These are phyloP conservation scores for Mugil cephalus DNA, from an alignment of 2,113 vertebrate genomes.

Conservation along the genomic window DNA sequence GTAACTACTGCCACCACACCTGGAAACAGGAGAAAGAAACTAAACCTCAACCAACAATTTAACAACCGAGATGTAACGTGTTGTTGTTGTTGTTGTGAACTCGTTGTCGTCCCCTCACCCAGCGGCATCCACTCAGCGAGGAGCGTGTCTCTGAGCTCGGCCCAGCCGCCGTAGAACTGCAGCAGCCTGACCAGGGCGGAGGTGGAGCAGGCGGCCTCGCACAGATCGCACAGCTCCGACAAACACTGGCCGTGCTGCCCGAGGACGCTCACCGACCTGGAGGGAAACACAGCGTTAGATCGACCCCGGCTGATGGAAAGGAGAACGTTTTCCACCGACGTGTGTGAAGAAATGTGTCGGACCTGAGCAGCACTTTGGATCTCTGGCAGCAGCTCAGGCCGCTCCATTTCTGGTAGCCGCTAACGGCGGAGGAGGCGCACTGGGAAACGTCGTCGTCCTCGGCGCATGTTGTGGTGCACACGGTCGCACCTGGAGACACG, in stretches of 20 bases:
- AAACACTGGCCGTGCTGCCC: conserved; percentile 79
- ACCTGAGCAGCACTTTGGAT: conserved; percentile 81
- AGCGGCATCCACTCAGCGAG: conserved; percentile 75
- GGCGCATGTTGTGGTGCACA: conserved; percentile 74
- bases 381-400: conserved; percentile 70
- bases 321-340: no score
- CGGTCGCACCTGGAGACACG: conserved; percentile 61
- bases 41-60: neutral
- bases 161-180: conserved; percentile 84
- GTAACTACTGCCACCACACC: conserved; percentile 79
- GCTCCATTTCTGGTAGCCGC: conserved; percentile 73
- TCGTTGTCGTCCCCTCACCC: conserved; percentile 58
- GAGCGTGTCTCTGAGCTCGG: conserved; percentile 80
- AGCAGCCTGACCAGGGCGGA: conserved; percentile 74
- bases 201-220: conserved; percentile 63
- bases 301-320: no score
- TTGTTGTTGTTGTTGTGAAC: fast-evolving
- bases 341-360: neutral
- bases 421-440: conserved; percentile 65
- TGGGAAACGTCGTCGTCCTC: conserved; percentile 70
- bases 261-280: conserved; percentile 70
- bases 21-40: conserved; percentile 35
- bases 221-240: conserved; percentile 77
- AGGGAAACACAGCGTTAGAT: neutral
- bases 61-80: fast-evolving